Conservation (phyloP, 2,797 vertebrate species). For the Coccyzus lansbergi region DNA sequence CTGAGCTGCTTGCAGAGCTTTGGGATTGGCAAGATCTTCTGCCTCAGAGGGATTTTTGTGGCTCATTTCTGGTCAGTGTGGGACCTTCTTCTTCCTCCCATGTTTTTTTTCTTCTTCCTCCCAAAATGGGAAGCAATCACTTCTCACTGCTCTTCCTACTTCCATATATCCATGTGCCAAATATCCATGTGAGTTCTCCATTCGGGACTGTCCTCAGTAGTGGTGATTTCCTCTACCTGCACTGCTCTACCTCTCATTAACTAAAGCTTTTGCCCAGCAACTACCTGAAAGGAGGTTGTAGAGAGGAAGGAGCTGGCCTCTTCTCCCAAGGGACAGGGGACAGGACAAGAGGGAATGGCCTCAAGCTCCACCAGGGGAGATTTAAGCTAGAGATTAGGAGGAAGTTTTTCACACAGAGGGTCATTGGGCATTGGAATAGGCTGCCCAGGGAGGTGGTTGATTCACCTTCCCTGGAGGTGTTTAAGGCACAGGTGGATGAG, state of each 20-base stretch:
- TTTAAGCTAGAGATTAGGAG: too few species aligned
- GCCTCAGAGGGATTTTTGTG: not conserved
- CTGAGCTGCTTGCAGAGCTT: not conserved
- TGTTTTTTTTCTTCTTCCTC: not conserved
- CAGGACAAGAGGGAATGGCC: too few species aligned
- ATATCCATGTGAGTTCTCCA: not conserved
- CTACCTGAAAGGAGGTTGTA: too few species aligned
- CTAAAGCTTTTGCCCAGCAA: too few species aligned
- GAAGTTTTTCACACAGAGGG: too few species aligned
- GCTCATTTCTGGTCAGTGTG: not conserved
- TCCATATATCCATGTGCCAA: rapidly evolving
- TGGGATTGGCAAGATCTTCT: not conserved
- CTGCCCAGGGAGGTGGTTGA: too few species aligned
- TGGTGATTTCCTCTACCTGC: not conserved
- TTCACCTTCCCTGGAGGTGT: too few species aligned
- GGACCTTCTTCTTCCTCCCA: not conserved
- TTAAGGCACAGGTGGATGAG: too few species aligned
- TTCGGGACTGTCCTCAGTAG: rapidly evolving
- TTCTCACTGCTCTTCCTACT: not conserved
- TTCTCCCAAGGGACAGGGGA: too few species aligned
- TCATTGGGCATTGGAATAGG: too few species aligned
- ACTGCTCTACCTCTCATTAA: not conserved
- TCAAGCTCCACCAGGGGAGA: too few species aligned
- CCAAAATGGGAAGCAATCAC: not conserved
- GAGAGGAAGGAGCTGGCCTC: too few species aligned